These are phyloP conservation scores for Tachyglossus aculeatus DNA, from an alignment of 2,797 vertebrate species.

Conservation along the genomic window DNA sequence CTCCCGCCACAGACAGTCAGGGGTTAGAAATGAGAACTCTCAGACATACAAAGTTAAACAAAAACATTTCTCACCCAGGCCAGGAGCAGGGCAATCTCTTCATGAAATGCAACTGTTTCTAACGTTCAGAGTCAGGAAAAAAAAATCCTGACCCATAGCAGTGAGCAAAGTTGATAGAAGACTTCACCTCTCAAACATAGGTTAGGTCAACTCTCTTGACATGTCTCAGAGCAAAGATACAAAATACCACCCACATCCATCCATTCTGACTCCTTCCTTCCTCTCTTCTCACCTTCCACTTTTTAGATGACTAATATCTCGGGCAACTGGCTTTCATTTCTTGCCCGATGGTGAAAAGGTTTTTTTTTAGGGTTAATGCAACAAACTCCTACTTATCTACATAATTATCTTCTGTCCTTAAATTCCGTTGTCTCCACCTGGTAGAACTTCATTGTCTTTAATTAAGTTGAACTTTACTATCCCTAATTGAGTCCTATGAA, in stretches of 20 bases:
- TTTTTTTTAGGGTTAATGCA: slow-evolving; percentile 5
- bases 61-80: too few species aligned
- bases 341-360: neutral
- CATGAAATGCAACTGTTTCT: neutral
- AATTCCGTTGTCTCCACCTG: neutral
- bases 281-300: neutral
- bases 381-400: too few species aligned
- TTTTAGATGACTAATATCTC: neutral
- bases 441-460: neutral
- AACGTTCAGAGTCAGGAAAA: slow-evolving; percentile 17
- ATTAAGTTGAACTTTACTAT: neutral
- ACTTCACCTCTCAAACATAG: slow-evolving; percentile 24
- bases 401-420: neutral
- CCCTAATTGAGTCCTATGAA: neutral
- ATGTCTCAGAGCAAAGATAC: slow-evolving; percentile 10
- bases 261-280: slow-evolving; percentile 7
- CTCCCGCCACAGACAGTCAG: too few species aligned
- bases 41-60: too few species aligned
- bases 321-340: neutral
- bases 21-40: too few species aligned
- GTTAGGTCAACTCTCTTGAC: neutral
- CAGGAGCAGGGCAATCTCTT: too few species aligned
- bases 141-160: too few species aligned
- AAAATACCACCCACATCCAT: slow-evolving; percentile 31
- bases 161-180: slow-evolving; percentile 10